Base-by-base conservation (phyloP, 1,140 invertebrate species). In the Elysia chlorotica region DNA sequence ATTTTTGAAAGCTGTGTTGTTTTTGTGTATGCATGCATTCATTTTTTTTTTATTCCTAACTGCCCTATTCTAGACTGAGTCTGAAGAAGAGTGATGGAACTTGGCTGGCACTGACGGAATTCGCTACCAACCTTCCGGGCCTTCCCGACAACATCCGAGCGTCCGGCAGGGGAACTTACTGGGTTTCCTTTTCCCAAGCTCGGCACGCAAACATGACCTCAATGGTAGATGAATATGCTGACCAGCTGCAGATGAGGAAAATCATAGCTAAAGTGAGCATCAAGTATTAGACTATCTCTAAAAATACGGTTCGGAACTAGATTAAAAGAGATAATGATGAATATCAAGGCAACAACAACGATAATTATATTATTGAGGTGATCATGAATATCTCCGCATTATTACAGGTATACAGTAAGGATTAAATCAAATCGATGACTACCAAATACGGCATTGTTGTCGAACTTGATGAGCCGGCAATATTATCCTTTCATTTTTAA, bases 101-200 rank as follows among this genome's bases (percentile, higher is more conserved):
- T n/a, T n/a, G n/a, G n/a, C n/a, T n/a, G n/a, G n/a, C n/a, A n/a
- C n/a, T n/a, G n/a, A n/a, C n/a, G n/a, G n/a, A 76, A 14, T 80
- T 82, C 63, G 78, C 76, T 33, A 76, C 78, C 30, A 84, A 84
- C 54, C 71, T 84, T 5, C 82, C 82, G 10, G 82, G 82, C 10
- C 37, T 75, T 76, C 89, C 38, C 92, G 94, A 82, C 92, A 94
- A 87, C 90, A 94, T 84, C 83, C 95, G 59, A 91, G 91, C 84
- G 92, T 93, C 77, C 90, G 90, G 89, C 25, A 85, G 90, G 33
- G 92, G 91, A 33, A 92, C 92, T 6, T 91, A 93, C 78, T 89
- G 93, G 71, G 88, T 94, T 0, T 88, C 89, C 2, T 79, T 94
- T 19, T 86, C 92, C 17, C 38, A 81, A 0, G 83, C 87, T 10